A percentile compares a stretch with the other conserved stretches of the same genome.
Conservation (phyloP, 2,113 vertebrate species). For the Paralichthys olivaceus region DNA sequence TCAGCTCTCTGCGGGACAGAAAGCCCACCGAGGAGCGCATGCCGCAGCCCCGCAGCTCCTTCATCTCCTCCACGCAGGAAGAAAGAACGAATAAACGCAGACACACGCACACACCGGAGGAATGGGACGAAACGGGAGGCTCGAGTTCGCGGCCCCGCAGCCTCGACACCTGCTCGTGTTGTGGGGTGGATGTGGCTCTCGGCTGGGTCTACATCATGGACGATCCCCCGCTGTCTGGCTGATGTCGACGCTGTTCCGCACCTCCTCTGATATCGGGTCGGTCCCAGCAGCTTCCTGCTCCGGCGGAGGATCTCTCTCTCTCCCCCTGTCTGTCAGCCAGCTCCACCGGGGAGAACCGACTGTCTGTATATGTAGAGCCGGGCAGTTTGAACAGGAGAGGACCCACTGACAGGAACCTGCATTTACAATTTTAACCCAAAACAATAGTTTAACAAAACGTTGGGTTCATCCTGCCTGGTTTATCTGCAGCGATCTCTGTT, state of each 20-base stretch:
- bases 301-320: conserved; percentile 40
- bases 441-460: too few species aligned
- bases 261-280: conserved; percentile 40
- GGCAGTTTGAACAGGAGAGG: background rate
- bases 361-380: background rate
- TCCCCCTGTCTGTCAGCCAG: conserved; percentile 57
- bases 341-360: background rate
- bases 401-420: too few species aligned
- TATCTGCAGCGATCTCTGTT: background rate
- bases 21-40: conserved; percentile 96
- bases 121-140: too few species aligned
- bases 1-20: conserved; percentile 92
- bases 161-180: conserved; percentile 39
- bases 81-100: background rate
- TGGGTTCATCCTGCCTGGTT: background rate
- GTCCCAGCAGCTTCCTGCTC: conserved; percentile 72
- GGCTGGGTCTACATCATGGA: conserved; percentile 62
- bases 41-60: conserved; percentile 88
- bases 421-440: too few species aligned
- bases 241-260: conserved; percentile 69
- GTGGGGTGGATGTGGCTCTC: conserved; percentile 27
- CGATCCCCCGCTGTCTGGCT: conserved; percentile 30
- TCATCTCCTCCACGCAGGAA: conserved; percentile 77
- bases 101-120: background rate
- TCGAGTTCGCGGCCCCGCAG: background rate